These are phyloP conservation scores for Turritopsis dohrnii DNA, from an alignment of 30 jellyfish, hydroid and myxozoan genomes.

Conservation along the genomic window DNA sequence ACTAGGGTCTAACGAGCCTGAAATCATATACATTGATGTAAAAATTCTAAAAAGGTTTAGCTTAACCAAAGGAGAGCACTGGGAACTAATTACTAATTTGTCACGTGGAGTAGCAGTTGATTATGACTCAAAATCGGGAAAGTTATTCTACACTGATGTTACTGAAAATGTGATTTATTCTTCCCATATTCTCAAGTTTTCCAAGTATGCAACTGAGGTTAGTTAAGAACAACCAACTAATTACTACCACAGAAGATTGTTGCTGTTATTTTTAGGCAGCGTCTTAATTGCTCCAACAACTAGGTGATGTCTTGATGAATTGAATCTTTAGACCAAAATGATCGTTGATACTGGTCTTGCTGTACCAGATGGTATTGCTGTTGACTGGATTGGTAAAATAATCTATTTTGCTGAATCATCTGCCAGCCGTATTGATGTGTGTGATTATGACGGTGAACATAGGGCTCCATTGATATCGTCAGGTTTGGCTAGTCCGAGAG, in stretches of 20 bases:
- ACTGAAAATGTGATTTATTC: constrained; percentile 64
- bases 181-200: constrained; percentile 13
- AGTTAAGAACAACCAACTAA: not conserved
- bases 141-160: constrained; percentile 74
- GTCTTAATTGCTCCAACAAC: too few relatives aligned
- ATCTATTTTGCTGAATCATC: constrained; percentile 92
- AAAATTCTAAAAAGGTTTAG: constrained; percentile 42
- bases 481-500: constrained; percentile 85
- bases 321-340: constrained; percentile 44
- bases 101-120: constrained; percentile 90
- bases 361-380: constrained; percentile 98
- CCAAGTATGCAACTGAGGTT: constrained; percentile 19
- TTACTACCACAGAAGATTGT: too few relatives aligned
- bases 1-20: constrained; percentile 54
- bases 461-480: constrained; percentile 65
- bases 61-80: constrained; percentile 41
- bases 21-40: constrained; percentile 61
- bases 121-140: constrained; percentile 62
- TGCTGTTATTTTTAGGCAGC: too few relatives aligned
- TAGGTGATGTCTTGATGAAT: too few relatives aligned
- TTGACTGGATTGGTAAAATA: constrained; percentile 80
- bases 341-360: constrained; percentile 83
- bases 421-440: constrained; percentile 74
- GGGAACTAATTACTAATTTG: constrained; percentile 44
- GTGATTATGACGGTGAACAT: constrained; percentile 49